Evolutionary conservation across 2,888 invertebrate species (phyloP).

Genomic region (Nymphalis c-album): DNA sequence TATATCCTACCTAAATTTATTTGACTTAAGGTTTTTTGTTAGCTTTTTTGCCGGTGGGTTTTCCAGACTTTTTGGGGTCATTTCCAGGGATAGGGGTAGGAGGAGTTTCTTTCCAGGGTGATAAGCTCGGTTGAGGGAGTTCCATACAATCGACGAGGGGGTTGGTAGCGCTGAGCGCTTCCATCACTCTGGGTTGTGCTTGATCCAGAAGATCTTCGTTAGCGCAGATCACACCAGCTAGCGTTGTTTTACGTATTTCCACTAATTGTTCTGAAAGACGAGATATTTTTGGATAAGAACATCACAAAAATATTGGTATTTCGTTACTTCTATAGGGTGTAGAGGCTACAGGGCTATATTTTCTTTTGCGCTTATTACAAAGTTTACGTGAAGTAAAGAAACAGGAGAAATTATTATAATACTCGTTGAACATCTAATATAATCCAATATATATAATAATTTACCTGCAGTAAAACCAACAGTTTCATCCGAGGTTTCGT

Average conservation of each 20-base stretch:
- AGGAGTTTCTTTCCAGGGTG: slow-evolving; percentile 77
- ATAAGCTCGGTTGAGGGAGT: slow-evolving; percentile 80
- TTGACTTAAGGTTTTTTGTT: slow-evolving; percentile 10
- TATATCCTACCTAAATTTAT: background rate
- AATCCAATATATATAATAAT: background rate
- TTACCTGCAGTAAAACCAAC: slow-evolving; percentile 86
- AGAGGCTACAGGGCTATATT: too few relatives aligned
- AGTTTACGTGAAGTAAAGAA: too few relatives aligned
- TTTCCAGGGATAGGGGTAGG: slow-evolving; percentile 14
- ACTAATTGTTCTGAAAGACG: slow-evolving; percentile 84
- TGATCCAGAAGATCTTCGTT: slow-evolving; percentile 85
- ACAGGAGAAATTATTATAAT: too few relatives aligned
- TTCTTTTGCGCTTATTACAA: too few relatives aligned
- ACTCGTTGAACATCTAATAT: too few relatives aligned
- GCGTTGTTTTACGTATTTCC: slow-evolving; percentile 88
- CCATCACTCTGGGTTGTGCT: slow-evolving; percentile 87
- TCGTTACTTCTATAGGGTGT: too few relatives aligned
- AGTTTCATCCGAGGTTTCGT: slow-evolving; percentile 85
- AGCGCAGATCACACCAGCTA: slow-evolving; percentile 88
- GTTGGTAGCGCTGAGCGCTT: slow-evolving; percentile 80
- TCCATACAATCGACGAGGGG: slow-evolving; percentile 84
- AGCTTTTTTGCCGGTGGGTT: slow-evolving; percentile 23
- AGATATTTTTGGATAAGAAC: background rate
- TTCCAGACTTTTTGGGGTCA: slow-evolving; percentile 30
- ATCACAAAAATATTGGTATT: too few relatives aligned